Conservation (phyloP, 2,797 vertebrate species). For the Enteromius mattozi region DNA sequence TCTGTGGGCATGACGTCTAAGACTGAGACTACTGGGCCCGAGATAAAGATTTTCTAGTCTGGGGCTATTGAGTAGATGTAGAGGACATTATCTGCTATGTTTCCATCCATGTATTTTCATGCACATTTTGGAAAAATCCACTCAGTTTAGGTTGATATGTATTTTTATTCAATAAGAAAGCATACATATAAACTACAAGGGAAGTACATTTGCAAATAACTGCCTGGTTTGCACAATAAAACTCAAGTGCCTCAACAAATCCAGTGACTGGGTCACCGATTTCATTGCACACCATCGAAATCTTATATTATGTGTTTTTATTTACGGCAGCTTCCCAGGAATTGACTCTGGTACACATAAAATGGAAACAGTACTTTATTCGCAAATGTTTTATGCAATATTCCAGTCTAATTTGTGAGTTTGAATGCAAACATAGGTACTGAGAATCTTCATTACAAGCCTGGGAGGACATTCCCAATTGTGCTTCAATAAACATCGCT, state of each 20-base stretch:
- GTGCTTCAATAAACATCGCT: not conserved
- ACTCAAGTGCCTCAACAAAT: not conserved
- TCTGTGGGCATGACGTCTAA: too few relatives aligned
- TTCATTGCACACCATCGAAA: not conserved
- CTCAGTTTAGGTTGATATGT: not conserved
- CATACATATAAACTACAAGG: not conserved
- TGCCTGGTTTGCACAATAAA: not conserved
- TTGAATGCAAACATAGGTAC: not conserved
- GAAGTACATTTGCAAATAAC: not conserved
- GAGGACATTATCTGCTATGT: constrained; percentile 30
- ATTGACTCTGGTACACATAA: not conserved
- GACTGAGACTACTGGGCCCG: not conserved
- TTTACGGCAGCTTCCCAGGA: not conserved
- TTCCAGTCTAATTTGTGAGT: not conserved
- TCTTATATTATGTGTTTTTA: not conserved
- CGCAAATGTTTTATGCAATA: not conserved
- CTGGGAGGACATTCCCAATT: not conserved
- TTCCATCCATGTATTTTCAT: not conserved
- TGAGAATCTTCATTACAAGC: not conserved
- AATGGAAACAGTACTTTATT: not conserved
- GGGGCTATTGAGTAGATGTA: not conserved
- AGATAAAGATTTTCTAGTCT: not conserved
- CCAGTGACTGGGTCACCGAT: not conserved
- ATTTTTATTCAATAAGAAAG: not conserved
- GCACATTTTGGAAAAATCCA: not conserved